Base-by-base conservation (phyloP, 2,888 invertebrate genomes). In the Thelaira solivaga region DNA sequence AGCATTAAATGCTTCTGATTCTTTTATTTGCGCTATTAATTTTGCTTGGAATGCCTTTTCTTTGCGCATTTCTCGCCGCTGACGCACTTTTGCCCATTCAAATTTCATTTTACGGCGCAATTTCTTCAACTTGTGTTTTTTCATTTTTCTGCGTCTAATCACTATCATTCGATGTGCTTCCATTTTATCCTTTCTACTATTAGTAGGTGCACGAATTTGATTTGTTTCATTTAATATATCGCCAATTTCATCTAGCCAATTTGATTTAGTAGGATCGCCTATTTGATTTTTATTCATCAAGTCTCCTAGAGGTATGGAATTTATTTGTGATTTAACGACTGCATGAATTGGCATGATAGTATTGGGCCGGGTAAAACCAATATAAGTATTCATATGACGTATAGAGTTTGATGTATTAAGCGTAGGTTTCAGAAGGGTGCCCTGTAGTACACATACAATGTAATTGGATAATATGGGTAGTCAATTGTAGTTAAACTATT, bases 81-180 rank as follows among this genome's bases (percentile, higher is more conserved):
- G 93, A 68, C 92, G 91, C 24, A 92, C 91, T 88, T 94, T 94
- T 1, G 92, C 93, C 93, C 94, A 94, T 78, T 92, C 91, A 87
- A 92, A 93, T 83, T 93, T 93, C 94, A 95, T 94, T 83, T 90
- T 92, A 86, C 94, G 96, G 80, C 94, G 91, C 65, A 95, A 89
- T 88, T 97, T 97, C 86, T 89, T 93, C 49, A 94, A 89, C 86
- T 96, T 94, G 85, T 97, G 97, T 83, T 94, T 95, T 88, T 93
- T 95, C 95, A 97, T 96, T 89, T 96, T 97, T 64, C 92, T 92
- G 57, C 93, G 90, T 55, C 96, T 90, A 34, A 96, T 95, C 0
- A 94, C 93, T 80, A 96, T 93, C 72, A 96, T 88, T 61, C 94
- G 90, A 0, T 91, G 92, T 0, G 96, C 95, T 83, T 93, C 92